Percentiles rank a stretch among this genome's conserved stretches.
Conservation (phyloP, 1,140 invertebrate species). For the Physella acuta region DNA sequence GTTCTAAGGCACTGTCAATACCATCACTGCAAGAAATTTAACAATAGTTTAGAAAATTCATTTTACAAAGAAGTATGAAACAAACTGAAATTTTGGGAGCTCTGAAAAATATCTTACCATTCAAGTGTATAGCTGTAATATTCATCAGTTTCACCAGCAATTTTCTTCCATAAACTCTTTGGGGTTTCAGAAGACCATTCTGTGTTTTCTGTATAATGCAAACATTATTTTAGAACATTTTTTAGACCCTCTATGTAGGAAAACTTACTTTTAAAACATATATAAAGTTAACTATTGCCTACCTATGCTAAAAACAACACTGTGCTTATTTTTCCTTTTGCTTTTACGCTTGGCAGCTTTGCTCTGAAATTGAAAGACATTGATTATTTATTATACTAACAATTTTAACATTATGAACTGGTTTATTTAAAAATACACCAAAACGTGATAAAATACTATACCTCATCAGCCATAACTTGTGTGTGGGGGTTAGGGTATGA, state of each 20-base stretch:
- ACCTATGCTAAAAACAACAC: constrained; percentile 30
- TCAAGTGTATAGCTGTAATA: constrained; percentile 86
- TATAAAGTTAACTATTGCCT: too few species aligned
- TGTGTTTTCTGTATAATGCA: constrained; percentile 67
- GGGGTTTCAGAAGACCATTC: constrained; percentile 88
- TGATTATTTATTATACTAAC: too few species aligned
- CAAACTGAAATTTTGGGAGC: too few species aligned
- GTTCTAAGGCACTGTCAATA: constrained; percentile 77
- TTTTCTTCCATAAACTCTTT: constrained; percentile 82
- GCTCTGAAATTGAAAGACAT: constrained; percentile 29
- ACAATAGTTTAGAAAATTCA: too few species aligned
- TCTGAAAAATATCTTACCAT: constrained; percentile 46
- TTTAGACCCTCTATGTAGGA: too few species aligned
- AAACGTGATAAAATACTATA: too few species aligned
- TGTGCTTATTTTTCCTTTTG: constrained; percentile 48
- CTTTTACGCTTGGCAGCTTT: constrained; percentile 47
- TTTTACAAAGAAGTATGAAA: too few species aligned
- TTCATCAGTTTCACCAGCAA: constrained; percentile 79
- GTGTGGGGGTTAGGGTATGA: constrained; percentile 52
- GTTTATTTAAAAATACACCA: too few species aligned
- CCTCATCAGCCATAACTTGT: constrained; percentile 67
- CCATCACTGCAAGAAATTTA: constrained; percentile 66
- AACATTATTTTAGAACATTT: too few species aligned
- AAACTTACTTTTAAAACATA: too few species aligned
- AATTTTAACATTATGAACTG: too few species aligned